phyloP scores from a whole-genome alignment of 92 coral and sea anemone species.

The Parazoanthus darwini region DNA sequence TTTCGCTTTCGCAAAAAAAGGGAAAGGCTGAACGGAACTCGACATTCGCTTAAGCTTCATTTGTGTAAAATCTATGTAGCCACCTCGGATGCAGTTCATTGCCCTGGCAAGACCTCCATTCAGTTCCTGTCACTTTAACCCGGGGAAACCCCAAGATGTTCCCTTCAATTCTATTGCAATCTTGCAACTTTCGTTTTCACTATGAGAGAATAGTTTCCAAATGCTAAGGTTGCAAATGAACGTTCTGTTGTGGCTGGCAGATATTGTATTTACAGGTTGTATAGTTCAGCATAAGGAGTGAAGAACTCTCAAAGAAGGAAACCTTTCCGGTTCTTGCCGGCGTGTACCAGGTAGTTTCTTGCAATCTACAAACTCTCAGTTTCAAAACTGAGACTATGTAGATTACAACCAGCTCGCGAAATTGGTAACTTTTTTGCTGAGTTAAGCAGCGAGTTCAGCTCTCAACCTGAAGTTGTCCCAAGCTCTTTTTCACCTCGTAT shows the following conservation, averaged over 20 bases:
- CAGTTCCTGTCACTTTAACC: neutral
- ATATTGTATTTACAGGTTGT: slow-evolving; percentile 8
- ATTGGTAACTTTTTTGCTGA: neutral
- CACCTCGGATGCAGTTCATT: neutral
- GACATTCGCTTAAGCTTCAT: neutral
- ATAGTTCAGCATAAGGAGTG: neutral
- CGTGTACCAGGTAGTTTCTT: neutral
- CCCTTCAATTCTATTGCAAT: neutral
- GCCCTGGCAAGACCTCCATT: neutral
- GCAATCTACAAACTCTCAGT: too few species aligned
- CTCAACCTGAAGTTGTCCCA: neutral
- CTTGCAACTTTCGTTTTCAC: slow-evolving; percentile 1
- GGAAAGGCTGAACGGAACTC: neutral
- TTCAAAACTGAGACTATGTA: too few species aligned
- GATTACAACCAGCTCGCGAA: neutral
- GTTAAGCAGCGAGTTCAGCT: neutral
- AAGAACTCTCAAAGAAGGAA: neutral
- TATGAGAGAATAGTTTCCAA: neutral
- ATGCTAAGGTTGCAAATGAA: neutral
- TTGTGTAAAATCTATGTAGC: neutral
- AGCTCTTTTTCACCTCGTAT: neutral
- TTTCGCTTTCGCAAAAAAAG: neutral
- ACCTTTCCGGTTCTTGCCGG: too few species aligned
- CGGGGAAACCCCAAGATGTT: slow-evolving; percentile 4
- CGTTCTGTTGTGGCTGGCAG: neutral